Evolutionary conservation across 2,888 invertebrate genomes (phyloP), one percentile per base, ranked within the genome.

Genomic region (Automeris io): DNA sequence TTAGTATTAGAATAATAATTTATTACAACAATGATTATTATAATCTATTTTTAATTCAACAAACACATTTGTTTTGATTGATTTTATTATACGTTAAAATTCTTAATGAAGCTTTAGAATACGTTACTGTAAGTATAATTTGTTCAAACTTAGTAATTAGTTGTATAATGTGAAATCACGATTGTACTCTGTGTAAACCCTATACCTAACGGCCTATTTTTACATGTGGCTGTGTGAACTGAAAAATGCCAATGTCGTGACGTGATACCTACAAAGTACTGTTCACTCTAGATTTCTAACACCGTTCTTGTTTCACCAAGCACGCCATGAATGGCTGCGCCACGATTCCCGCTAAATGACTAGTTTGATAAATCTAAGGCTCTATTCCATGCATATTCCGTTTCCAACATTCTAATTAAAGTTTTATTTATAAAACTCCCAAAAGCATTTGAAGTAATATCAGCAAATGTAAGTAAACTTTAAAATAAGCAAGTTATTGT

Each of bases 141-240:
- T n/a, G n/a, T n/a, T n/a, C n/a, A n/a, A n/a, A n/a, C n/a, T n/a
- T n/a, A n/a, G n/a, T n/a, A n/a, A n/a, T n/a, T n/a, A n/a, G n/a
- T n/a, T n/a, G n/a, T n/a, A n/a, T n/a, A n/a, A n/a, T n/a, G n/a
- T n/a, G n/a, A n/a, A n/a, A n/a, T n/a, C n/a, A n/a, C n/a, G n/a
- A n/a, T 7, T 16, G n/a, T n/a, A 29, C n/a, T 29, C 2, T 16
- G 29, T 29, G 29, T 45, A 58, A 56, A 54, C 51, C 56, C 52
- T 43, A 55, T 68, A 68, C 66, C 68, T 62, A 65, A 58, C 54
- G 76, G 56, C 73, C 78, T 74, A 81, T 74, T 74, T 81, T 75
- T 70, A 71, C 63, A 72, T 56, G 70, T 64, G 67, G 59, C 63
- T 59, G 60, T 67, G 64, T 60, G 60, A 61, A 57, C 61, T 61